Evolutionary conservation across 2,888 invertebrate genomes (phyloP).

Genomic region (Cheilosia vernalis): DNA sequence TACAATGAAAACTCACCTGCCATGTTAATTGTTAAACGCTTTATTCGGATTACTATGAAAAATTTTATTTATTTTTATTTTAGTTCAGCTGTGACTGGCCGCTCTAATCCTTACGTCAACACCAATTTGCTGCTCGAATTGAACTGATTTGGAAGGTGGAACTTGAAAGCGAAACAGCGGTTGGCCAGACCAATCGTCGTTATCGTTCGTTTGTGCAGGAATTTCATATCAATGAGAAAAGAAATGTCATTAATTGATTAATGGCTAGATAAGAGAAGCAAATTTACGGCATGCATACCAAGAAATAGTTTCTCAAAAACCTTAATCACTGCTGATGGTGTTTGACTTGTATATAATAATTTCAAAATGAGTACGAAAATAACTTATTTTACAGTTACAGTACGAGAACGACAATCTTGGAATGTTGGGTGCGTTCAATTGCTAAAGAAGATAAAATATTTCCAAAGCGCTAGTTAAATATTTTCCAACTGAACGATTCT

Average conservation of each 20-base stretch:
- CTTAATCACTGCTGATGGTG: not conserved
- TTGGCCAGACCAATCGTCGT: conserved; percentile 1
- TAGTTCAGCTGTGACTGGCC: not conserved
- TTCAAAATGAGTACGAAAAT: not conserved
- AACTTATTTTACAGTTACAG: not conserved
- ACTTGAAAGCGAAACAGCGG: conserved; percentile 35
- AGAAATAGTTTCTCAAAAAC: not conserved
- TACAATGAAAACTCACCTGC: conserved; percentile 51
- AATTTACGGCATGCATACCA: not conserved
- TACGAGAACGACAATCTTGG: not conserved
- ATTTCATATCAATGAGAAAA: conserved; percentile 15
- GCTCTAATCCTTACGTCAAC: conserved; percentile 49
- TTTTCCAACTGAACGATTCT: too few species aligned
- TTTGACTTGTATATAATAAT: not conserved
- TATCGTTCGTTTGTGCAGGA: not conserved
- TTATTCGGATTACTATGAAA: conserved; percentile 8
- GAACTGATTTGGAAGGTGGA: conserved; percentile 55
- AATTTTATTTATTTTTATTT: conserved; percentile 17
- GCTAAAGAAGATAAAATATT: not conserved
- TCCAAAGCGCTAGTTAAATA: too few species aligned
- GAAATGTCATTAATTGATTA: not conserved
- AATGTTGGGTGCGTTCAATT: not conserved
- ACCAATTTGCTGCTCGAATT: conserved; percentile 47
- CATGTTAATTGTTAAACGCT: conserved; percentile 46
- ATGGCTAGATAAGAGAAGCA: not conserved